Conservation (phyloP, 2,797 vertebrate species). For the Alfaro cultratus region DNA sequence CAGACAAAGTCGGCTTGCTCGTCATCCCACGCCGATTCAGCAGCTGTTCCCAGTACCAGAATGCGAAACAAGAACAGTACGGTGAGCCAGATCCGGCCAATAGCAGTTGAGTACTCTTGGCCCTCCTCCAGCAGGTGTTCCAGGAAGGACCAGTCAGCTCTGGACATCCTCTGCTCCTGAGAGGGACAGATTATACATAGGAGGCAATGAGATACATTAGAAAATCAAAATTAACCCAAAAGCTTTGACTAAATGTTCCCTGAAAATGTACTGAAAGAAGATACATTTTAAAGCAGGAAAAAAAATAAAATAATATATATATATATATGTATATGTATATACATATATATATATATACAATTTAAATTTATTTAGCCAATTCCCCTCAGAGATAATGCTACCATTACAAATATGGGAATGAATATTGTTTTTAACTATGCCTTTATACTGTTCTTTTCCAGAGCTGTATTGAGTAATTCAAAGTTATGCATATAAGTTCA, state of each 20-base stretch:
- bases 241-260: not conserved
- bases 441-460: not conserved
- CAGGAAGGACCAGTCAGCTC: slow-evolving; percentile 87
- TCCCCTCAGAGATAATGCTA: not conserved
- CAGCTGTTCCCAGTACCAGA: slow-evolving; percentile 81
- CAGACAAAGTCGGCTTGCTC: slow-evolving; percentile 83
- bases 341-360: too few relatives aligned
- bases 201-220: not conserved
- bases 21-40: slow-evolving; percentile 86
- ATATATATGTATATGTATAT: too few relatives aligned
- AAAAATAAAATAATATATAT: too few relatives aligned
- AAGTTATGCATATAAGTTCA: too few relatives aligned
- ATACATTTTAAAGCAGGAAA: not conserved
- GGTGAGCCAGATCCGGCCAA: slow-evolving; percentile 85
- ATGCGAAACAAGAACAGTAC: slow-evolving; percentile 87
- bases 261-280: not conserved
- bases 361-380: not conserved
- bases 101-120: slow-evolving; percentile 84
- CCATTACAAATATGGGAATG: not conserved
- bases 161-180: slow-evolving; percentile 83
- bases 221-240: not conserved
- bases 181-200: not conserved
- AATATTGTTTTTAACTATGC: not conserved
- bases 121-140: slow-evolving; percentile 86
- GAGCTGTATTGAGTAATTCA: too few relatives aligned